Evolutionary conservation across 1,140 invertebrate species (phyloP), one percentile per base, ranked within the genome.

Genomic region (Nomia melanderi): DNA sequence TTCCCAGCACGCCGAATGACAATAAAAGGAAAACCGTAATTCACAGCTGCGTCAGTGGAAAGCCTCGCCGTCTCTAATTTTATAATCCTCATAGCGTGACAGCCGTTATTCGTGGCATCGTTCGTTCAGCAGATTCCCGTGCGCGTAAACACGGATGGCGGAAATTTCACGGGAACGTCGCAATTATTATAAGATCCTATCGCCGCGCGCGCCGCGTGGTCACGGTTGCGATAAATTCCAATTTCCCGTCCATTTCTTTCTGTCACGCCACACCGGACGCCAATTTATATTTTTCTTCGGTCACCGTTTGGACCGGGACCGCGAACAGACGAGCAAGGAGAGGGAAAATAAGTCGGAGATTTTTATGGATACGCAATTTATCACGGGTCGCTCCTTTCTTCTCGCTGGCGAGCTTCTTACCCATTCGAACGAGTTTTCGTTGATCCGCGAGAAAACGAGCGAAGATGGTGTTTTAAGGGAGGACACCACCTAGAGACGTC

Each of bases 281-380:
- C 25, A 27, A 29, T 29, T 44, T 47, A 2, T 25, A 64, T 47
- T 27, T 64, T 44, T 64, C 25, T 44, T 41, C 60, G 25, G 14
- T 9, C 27, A 27, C 20, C 7, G 27, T 31, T 33, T n/a, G 17
- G 56, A n/a, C 17, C 5, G 29, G 39, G 6, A n/a, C 3, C 12
- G 1, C 12, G 12, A 31, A 31, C 12, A 14, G 11, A 57, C 53
- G 57, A 1, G 12, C 41, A 27, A 41, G 2, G 8, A 44, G 12
- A 23, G 12, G 39, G 12, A 47, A 29, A 47, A 33, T 36, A 60
- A 60, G n/a, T 11, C 12, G 2, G 20, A 20, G 57, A 60, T 60
- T 60, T 36, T 60, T n/a, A 60, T 23, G 57, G 33, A 36, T 36
- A 23, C 57, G 4, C 20, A 8, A 60, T 36, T 60, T 60, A 60